These are phyloP conservation scores for Megathymus violae DNA, from an alignment of 1,140 invertebrate genomes.

Conservation along the genomic window DNA sequence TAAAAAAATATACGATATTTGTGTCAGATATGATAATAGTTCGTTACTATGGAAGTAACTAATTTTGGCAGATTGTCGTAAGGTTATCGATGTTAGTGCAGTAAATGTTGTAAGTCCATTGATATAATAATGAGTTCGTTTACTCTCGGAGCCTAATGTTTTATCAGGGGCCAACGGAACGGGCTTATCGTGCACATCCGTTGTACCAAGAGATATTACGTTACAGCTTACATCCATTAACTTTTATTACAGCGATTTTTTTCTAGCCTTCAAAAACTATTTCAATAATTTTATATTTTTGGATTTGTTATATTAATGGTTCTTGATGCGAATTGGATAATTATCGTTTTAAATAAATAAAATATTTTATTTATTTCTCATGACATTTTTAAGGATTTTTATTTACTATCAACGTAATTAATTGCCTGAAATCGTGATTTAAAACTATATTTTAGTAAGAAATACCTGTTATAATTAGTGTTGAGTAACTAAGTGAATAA, in stretches of 20 bases:
- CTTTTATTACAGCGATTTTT: conserved; percentile 26
- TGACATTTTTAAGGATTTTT: no score
- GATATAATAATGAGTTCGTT: conserved; percentile 68
- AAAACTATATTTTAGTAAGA: no score
- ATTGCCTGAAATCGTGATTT: no score
- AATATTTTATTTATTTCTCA: no score
- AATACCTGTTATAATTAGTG: no score
- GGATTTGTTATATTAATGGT: no score
- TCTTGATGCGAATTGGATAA: no score
- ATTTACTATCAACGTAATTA: no score
- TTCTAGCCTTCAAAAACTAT: background rate
- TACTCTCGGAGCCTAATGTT: conserved; percentile 67
- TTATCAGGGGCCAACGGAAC: conserved; percentile 71
- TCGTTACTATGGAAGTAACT: conserved; percentile 39
- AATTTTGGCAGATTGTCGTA: conserved; percentile 60
- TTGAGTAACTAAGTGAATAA: no score
- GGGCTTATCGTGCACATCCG: conserved; percentile 70
- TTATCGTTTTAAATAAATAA: no score
- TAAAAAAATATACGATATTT: conserved; percentile 3
- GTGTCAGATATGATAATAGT: conserved; percentile 20
- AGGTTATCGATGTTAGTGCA: conserved; percentile 64
- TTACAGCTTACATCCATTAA: conserved; percentile 42
- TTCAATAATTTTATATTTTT: no score
- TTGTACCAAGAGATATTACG: conserved; percentile 47
- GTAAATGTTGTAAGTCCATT: conserved; percentile 57